phyloP scores from a whole-genome alignment of 2,888 invertebrate genomes.

The Cremastinae sp. region DNA sequence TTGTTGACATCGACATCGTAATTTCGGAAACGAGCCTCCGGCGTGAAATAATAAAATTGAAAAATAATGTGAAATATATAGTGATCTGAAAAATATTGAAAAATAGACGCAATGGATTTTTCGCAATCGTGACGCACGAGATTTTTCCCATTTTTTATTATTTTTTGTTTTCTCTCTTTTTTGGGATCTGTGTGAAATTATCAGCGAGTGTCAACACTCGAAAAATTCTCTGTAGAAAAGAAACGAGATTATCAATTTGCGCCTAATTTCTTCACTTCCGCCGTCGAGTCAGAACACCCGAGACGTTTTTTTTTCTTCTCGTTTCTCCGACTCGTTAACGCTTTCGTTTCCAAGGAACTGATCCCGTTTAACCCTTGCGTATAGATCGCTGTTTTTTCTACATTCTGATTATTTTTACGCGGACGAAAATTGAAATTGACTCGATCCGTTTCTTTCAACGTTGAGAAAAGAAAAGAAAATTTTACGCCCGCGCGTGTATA shows the following conservation, averaged over 20 bases:
- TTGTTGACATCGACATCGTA: conserved; percentile 44
- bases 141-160: not conserved
- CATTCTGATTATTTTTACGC: not conserved
- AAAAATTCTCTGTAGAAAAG: too few species aligned
- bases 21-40: not conserved
- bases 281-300: not conserved
- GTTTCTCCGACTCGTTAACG: conserved; percentile 47
- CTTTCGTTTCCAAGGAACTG: conserved; percentile 58
- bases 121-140: too few species aligned
- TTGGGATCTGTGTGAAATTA: too few species aligned
- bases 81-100: too few species aligned
- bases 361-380: conserved; percentile 57
- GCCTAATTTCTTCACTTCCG: conserved; percentile 34
- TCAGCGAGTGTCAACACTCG: too few species aligned
- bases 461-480: too few species aligned
- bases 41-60: too few species aligned
- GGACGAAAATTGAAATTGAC: conserved; percentile 8
- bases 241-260: too few species aligned
- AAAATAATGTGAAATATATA: too few species aligned
- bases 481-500: too few species aligned
- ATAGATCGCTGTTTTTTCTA: not conserved
- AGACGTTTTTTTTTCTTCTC: conserved; percentile 1
- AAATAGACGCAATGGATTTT: too few species aligned
- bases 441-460: too few species aligned
- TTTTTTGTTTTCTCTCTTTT: not conserved